phyloP scores from a whole-genome alignment of 2,113 vertebrate species.

The Pogona vitticeps region DNA sequence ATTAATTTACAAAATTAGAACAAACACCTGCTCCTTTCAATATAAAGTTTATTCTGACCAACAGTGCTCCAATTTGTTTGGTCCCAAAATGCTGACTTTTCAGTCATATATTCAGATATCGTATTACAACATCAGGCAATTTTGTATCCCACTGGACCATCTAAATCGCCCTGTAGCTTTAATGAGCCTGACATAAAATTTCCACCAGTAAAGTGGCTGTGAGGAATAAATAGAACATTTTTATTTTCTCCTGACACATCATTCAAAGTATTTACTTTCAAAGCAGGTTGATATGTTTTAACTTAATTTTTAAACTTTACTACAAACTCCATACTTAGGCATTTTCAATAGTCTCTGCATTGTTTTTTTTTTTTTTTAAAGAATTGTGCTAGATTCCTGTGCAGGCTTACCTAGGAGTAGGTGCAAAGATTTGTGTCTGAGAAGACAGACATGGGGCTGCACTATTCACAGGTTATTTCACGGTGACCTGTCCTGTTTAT shows the following conservation, averaged over 20 bases:
- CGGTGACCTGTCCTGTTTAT: no score
- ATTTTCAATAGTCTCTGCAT: no score
- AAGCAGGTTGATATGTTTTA: neutral
- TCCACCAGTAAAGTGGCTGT: conserved; percentile 5
- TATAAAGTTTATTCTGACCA: conserved; percentile 46
- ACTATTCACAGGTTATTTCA: no score
- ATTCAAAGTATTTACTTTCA: conserved; percentile 11
- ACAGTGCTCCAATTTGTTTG: conserved; percentile 30
- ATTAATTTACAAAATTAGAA: conserved; percentile 49
- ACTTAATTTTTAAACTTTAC: conserved; percentile 26
- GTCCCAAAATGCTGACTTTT: conserved; percentile 25
- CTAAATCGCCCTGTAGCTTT: conserved; percentile 39
- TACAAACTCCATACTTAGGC: no score
- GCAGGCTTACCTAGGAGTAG: neutral
- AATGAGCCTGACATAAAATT: conserved; percentile 34
- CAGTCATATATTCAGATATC: conserved; percentile 24
- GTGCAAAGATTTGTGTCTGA: neutral
- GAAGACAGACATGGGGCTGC: neutral
- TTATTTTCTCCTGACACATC: conserved; percentile 1
- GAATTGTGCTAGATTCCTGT: neutral
- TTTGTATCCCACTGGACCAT: conserved; percentile 14
- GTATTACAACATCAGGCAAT: conserved; percentile 7
- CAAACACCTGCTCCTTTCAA: conserved; percentile 39
- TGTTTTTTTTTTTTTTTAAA: no score
- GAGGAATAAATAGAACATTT: conserved; percentile 29